Percentiles rank a stretch among this genome's conserved stretches.
Evolutionary conservation across 2,113 vertebrate genomes (phyloP).

Genomic region (Sturnus vulgaris): DNA sequence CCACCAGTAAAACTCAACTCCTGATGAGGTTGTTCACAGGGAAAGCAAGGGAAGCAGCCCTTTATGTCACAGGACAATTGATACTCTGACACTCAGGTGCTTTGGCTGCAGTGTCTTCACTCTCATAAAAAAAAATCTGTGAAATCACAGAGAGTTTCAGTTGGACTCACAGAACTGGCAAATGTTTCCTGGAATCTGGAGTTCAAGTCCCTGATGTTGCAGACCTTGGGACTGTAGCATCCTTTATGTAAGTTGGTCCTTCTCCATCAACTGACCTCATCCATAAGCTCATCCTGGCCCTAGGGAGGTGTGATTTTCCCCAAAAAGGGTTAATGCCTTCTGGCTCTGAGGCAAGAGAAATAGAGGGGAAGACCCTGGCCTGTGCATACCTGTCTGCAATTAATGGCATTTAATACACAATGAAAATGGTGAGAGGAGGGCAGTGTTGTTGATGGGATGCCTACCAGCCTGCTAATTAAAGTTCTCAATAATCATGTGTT

Average conservation of each 20-base stretch:
- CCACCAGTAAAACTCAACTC: background rate
- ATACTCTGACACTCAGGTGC: background rate
- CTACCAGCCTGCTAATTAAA: background rate
- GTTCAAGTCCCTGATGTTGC: background rate
- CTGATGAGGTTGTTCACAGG: background rate
- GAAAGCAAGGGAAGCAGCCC: background rate
- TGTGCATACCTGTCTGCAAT: background rate
- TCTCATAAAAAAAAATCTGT: background rate
- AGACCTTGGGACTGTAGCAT: accelerated
- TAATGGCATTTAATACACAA: background rate
- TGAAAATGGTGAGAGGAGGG: background rate
- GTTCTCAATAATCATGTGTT: background rate
- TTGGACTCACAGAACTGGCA: background rate
- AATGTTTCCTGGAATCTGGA: background rate
- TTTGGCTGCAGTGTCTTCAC: background rate
- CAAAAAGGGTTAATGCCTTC: background rate
- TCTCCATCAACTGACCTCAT: background rate
- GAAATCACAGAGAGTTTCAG: background rate
- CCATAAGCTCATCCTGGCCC: background rate
- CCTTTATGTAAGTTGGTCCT: background rate
- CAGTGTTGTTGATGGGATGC: background rate
- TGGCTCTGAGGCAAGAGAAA: background rate
- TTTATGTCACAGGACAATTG: background rate
- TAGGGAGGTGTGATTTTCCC: background rate
- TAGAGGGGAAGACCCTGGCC: background rate